Evolutionary conservation across 2,888 invertebrate genomes (phyloP), one percentile per base, ranked within the genome.

Genomic region (Melanchra persicariae): DNA sequence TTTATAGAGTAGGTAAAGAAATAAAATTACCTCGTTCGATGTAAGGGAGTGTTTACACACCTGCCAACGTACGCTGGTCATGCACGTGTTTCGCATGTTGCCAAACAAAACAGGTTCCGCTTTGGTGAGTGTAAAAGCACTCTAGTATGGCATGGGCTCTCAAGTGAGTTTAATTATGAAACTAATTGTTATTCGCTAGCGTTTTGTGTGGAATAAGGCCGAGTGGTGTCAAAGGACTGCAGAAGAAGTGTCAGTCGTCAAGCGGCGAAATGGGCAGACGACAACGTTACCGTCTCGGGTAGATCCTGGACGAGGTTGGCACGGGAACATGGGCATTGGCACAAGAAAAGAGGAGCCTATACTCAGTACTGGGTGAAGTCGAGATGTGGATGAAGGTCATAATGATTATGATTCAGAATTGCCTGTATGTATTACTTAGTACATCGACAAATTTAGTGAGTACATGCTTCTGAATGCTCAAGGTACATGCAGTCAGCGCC

Each of bases 11-110:
- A 24, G 22, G 49, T 64, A 15, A 49, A 57, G 37, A 54, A 64
- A 68, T 26, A 17, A 75, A 75, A 64, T 69, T 54, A 24, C 77
- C 69, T 76, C 22, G 17, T 68, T 68, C 55, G 17, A 43, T 59
- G 30, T n/a, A 26, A 77, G 43, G 54, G 26, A 19, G 24, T 71
- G 19, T 72, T 62, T 45, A 62, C 52, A 62, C 34, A 49, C 43
- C 37, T 59, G 43, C 52, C 47, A 49, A 37, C 5, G n/a, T 43
- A 12, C 17, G 34, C 24, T 17, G 17, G 43, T 49, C 57, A 22
- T 19, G 24, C 10, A 12, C 4, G 4, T 45, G 12, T 73, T 64
- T 47, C 54, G 12, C 49, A 45, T 49, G 17, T 43, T 63, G 22
- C 10, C 22, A 52, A 40, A 24, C 19, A 30, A 51, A 43, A n/a